Evolutionary conservation across 1,140 invertebrate genomes (phyloP), one percentile per base, ranked within the genome.

Genomic region (Drosophila tsacasi): DNA sequence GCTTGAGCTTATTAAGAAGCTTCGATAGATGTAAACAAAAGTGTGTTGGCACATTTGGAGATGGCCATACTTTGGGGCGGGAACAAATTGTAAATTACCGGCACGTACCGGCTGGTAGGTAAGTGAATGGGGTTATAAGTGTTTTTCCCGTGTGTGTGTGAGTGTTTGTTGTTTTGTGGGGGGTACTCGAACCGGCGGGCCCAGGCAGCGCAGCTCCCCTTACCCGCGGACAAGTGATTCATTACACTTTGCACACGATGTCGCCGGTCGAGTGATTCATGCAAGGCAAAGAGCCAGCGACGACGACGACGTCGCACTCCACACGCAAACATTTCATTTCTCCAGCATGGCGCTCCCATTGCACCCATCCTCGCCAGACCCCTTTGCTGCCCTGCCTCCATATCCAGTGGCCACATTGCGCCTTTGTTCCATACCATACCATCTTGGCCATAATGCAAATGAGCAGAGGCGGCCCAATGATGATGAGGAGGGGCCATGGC

Each of bases 51-150:
- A 35, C 30, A 67, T 67, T 59, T 30, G n/a, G 52, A 64, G 46
- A 59, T 72, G 44, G 59, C 64, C 62, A 74, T 63, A 50, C 55
- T 55, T 50, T 55, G 46, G 57, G 47, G 65, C 58, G 66, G 58
- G 23, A 68, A 85, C 72, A 71, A 79, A 85, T 85, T 85, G 75
- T 63, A 76, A 81, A 81, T 85, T 85, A 76, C 44, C 65, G 65
- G 76, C 83, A 86, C 83, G 81, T 83, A 80, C 72, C 32, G 46
- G 15, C 59, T 54, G 46, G 3, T 61, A 32, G 32, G 44, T 49
- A 57, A 57, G 12, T 62, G 46, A 54, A 54, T 54, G 23, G 17
- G 47, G 49, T 37, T 57, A 59, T 15, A 67, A 62, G 35, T 60
- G 13, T 25, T 25, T 64, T 49, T 25, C 46, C 13, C 15, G 46